Base-by-base conservation (phyloP, 2,888 invertebrate species). In the Ctenicera cuprea region DNA sequence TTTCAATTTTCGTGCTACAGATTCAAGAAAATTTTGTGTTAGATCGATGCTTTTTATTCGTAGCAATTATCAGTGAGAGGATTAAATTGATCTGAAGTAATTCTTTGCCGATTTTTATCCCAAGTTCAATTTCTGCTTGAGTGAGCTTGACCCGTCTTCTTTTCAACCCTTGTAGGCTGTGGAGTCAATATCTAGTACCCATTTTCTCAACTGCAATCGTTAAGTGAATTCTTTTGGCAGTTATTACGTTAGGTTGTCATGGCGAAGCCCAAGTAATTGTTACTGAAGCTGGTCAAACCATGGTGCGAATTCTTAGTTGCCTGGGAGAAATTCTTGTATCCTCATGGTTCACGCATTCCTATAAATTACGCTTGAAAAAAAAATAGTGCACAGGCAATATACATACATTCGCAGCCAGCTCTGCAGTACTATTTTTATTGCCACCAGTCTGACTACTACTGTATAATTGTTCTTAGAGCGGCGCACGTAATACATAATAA, bases 211-310 rank as follows among this genome's bases (percentile, higher is more conserved):
- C 62, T 43, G 45, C 62, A 62, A 62, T 45, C 62, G 30, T 62
- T 62, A 62, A 62, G 45, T 37, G 38, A 69, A 69, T 69, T 69
- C 68, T 61, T 61, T 61, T 62, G 62, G 50, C 69, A 69, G 69
- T 69, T 69, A 69, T 69, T 69, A 52, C 62, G 26, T 41, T 26
- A 33, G 41, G 52, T 61, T 33, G 61, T 61, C 41, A 68, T 37
- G 22, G 37, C 41, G 45, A 62, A 62, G 62, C 62, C 45, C 22
- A 22, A 45, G 22, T 62, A 62, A 62, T 62, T 45, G 62, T 62
- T 62, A 38, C 20, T 16, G 59, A 59, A 33, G 59, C 54, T 54
- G 26, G 30, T 30, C 54, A 54, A 30, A 54, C 26, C 54, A 3
- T 54, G 30, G 20, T 20, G 54, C 54, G 54, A 54, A 54, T 54